Base-by-base conservation (phyloP, 2,888 invertebrate genomes). In the Microdon myrmicae region DNA sequence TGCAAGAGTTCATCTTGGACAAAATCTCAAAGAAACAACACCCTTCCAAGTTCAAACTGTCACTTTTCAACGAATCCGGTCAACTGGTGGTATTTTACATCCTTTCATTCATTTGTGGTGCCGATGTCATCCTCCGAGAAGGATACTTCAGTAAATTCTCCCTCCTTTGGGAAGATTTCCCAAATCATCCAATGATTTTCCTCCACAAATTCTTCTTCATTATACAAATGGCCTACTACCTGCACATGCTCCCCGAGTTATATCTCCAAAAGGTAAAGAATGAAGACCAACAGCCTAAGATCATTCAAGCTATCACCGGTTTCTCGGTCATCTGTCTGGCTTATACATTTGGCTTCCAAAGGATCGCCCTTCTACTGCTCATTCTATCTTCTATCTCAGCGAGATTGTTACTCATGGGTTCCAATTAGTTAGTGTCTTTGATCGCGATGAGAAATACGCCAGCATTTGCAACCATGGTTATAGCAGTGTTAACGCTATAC, bases 1-100 rank as follows among this genome's bases (percentile, higher is more conserved):
- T 98, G 64, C 99, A 99, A 82, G 98, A 99, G 81, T 99, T 98
- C 81, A 83, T 94, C 69, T 84, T 99, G 71, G 98, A 99, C 83
- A 97, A 96, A 92, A 84, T 97, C 71, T 94, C 95, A 68, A 90
- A 96, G 74, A 93, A 93, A 77, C 86, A 97, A 72, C 97, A 97
- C 79, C 82, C 98, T 60, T 97, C 97, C 26, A 98, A 98, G 81
- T 92, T 94, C 64, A 95, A 98, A 76, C 85, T 96, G 75, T 92
- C 94, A 71, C 90, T 95, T 69, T 95, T 99, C 78, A 96, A 96
- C 76, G 97, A 96, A 78, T 96, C 97, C 60, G 97, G 98, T 29
- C 99, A 99, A 78, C 82, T 97, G 70, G 83, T 95, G 47, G 85
- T 92, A 7, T 99, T 99, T 82, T 95, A 96, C 77, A 75, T 90